These are phyloP conservation scores for Caretta caretta DNA, from an alignment of 2,113 vertebrate genomes.

Conservation along the genomic window DNA sequence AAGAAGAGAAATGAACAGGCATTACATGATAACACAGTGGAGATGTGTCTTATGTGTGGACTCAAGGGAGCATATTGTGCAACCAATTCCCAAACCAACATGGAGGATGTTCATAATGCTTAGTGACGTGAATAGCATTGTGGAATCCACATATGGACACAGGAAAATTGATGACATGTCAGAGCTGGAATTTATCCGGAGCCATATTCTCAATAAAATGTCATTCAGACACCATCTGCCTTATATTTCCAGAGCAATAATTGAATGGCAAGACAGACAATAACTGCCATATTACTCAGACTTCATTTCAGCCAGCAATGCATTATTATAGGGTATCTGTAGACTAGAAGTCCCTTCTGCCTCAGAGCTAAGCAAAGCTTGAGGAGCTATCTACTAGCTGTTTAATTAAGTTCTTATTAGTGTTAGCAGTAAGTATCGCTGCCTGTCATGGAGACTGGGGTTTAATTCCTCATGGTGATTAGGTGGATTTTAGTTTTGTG, in stretches of 20 bases:
- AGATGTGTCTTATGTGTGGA: not conserved
- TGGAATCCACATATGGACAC: fast-evolving
- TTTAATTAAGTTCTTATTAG: not conserved
- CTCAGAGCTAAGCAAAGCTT: not conserved
- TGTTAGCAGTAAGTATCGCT: not conserved
- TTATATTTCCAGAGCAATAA: not conserved
- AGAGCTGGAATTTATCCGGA: not conserved
- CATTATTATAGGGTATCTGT: fast-evolving
- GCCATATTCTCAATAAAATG: not conserved
- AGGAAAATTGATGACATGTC: not conserved
- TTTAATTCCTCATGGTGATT: not conserved
- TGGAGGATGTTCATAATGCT: not conserved
- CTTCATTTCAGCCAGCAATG: not conserved
- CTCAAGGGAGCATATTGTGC: not conserved
- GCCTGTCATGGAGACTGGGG: not conserved
- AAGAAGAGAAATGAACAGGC: not conserved
- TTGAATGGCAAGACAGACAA: not conserved
- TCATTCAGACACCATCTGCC: not conserved
- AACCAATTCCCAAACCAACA: not conserved
- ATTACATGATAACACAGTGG: not conserved
- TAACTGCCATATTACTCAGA: not conserved
- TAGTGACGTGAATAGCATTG: fast-evolving
- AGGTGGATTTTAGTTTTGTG: not conserved
- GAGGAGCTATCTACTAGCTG: fast-evolving
- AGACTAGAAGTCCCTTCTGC: fast-evolving